phyloP scores from a whole-genome alignment of 2,113 vertebrate species.

The Apaloderma vittatum region DNA sequence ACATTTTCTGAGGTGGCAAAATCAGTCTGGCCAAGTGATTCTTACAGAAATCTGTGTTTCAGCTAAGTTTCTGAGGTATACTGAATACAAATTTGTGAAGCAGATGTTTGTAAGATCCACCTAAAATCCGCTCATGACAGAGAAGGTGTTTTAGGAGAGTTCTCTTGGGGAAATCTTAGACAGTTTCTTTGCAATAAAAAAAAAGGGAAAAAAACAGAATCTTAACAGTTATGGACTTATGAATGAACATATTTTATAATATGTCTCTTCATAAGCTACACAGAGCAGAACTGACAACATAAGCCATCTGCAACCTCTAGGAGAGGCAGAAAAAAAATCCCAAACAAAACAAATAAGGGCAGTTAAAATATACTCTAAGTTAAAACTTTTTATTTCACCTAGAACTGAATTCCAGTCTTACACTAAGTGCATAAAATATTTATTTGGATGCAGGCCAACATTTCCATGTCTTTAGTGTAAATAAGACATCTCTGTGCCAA shows the following conservation, averaged over 20 bases:
- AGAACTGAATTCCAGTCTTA: neutral
- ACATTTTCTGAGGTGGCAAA: neutral
- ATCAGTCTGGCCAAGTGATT: neutral
- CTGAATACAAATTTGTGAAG: neutral
- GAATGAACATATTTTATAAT: neutral
- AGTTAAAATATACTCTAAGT: neutral
- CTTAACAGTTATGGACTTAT: neutral
- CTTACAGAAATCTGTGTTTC: neutral
- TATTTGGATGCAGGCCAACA: conserved; percentile 54
- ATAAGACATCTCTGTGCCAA: conserved; percentile 45
- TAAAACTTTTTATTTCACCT: neutral
- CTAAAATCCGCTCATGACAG: neutral
- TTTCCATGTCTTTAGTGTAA: conserved; percentile 43
- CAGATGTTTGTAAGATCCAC: neutral
- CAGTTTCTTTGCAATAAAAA: neutral
- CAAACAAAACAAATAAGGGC: neutral
- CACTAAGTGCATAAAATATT: neutral
- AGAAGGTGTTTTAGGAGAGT: neutral
- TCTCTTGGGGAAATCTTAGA: neutral
- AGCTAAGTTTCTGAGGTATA: neutral
- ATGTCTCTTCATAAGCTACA: neutral
- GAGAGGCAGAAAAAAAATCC: neutral
- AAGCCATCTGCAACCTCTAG: neutral
- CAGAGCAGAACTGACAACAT: neutral
- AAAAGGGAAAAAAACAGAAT: neutral